phyloP scores from a whole-genome alignment of 2,888 invertebrate species.

The Leptopterna dolabrata region DNA sequence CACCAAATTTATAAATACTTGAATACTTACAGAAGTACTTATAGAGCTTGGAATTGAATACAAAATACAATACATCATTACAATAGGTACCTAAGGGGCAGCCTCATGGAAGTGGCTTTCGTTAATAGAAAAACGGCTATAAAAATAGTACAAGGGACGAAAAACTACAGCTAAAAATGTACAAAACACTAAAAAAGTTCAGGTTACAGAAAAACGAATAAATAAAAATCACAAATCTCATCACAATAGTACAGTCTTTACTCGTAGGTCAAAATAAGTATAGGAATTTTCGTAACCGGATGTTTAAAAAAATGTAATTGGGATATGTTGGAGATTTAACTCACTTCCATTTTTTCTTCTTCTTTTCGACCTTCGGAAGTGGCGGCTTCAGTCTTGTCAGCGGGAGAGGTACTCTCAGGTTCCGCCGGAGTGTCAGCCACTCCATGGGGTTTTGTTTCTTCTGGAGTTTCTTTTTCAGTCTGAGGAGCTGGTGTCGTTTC shows the following conservation, averaged over 20 bases:
- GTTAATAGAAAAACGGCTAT: neutral
- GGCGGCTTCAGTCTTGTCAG: neutral
- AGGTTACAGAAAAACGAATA: constrained; percentile 5
- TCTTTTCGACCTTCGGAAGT: neutral
- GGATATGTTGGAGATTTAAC: neutral
- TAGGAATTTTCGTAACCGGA: constrained; percentile 3
- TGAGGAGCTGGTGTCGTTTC: neutral
- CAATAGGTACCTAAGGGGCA: neutral
- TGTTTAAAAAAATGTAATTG: neutral
- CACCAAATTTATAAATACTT: neutral
- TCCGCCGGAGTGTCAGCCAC: neutral
- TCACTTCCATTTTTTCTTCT: constrained; percentile 15
- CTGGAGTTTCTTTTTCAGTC: neutral
- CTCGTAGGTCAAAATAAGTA: neutral
- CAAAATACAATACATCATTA: neutral
- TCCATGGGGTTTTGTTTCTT: neutral
- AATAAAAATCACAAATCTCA: constrained; percentile 24
- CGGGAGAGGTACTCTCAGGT: neutral
- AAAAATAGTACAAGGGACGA: neutral
- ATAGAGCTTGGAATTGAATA: neutral
- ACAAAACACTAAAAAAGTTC: neutral
- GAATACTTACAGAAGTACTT: neutral
- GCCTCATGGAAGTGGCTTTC: neutral
- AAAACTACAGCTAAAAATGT: neutral
- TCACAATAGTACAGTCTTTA: constrained; percentile 18